Evolutionary conservation across 2,888 invertebrate species (phyloP), one percentile per base, ranked within the genome.

Genomic region (Heliconius aoede): DNA sequence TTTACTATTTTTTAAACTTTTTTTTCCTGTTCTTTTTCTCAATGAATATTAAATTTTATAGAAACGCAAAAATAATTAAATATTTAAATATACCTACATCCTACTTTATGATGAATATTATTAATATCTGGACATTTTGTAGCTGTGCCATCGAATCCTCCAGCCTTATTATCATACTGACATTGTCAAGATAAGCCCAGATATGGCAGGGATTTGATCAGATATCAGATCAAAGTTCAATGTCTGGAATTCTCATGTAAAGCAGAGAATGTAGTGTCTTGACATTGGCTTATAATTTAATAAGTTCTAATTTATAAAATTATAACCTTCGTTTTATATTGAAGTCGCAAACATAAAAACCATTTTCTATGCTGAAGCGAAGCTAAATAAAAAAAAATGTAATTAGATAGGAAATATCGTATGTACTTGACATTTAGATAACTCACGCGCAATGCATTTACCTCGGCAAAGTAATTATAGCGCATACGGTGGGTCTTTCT

Each of bases 361-460:
- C 72, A 81, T 80, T 82, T 78, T 74, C 76, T 80, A 79, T 74
- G 74, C 58, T 75, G 78, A 74, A 79, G 76, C 72, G 75, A 36
- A 36, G 36, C 36, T 8, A 36, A 36, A 36, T 46, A 46, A 77
- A 80, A 81, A 83, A 83, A 82, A 83, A 79, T 74, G 74, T 84
- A 86, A 86, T 86, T 84, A 85, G 81, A 80, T 82, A 85, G 85
- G 84, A 85, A 86, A 83, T 77, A 81, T 77, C 75, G 76, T 80
- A 77, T 80, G 82, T 82, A 84, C 85, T 88, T 88, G 88, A 88
- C 88, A 89, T 89, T 89, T 86, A 86, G 80, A 80, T 79, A 79
- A 69, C 80, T 81, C 81, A 81, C 81, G 82, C 79, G 78, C 79
- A 74, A 71, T 76, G 78, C 77, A 79, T 79, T 82, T 80, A 80